These are phyloP conservation scores for Eretmodus cyanostictus DNA, from an alignment of 2,113 vertebrate genomes.

Conservation along the genomic window DNA sequence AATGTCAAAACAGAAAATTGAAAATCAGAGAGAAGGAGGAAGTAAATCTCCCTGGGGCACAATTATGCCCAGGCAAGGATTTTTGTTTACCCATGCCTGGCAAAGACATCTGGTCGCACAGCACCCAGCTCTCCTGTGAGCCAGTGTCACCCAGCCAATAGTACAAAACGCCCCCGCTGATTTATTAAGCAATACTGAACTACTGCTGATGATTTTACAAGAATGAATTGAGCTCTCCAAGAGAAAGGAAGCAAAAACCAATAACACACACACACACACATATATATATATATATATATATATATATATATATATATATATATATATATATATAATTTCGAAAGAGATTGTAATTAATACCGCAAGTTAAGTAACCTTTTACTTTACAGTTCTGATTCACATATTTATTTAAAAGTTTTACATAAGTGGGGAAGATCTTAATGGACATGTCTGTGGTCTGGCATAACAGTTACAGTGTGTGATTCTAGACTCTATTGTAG, in stretches of 20 bases:
- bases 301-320: too few species aligned
- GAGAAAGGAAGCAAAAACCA: neutral
- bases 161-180: conserved; percentile 40
- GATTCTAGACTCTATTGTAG: neutral
- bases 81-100: conserved; percentile 53
- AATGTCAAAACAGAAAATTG: neutral
- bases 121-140: conserved; percentile 40
- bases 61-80: conserved; percentile 30
- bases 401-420: neutral
- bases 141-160: conserved; percentile 55
- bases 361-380: neutral
- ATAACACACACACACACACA: too few species aligned
- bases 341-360: neutral
- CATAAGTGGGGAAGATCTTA: neutral
- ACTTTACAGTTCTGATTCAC: neutral
- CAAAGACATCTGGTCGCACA: conserved; percentile 68
- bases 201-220: conserved; percentile 2
- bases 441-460: neutral
- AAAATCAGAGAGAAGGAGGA: conserved; percentile 15
- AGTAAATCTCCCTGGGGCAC: conserved; percentile 19
- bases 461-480: neutral
- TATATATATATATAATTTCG: neutral
- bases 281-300: too few species aligned
- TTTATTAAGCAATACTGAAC: conserved; percentile 43
- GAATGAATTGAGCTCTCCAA: neutral